These are phyloP conservation scores for Drosophila pachea DNA, from an alignment of 1,140 invertebrate species.

Conservation along the genomic window DNA sequence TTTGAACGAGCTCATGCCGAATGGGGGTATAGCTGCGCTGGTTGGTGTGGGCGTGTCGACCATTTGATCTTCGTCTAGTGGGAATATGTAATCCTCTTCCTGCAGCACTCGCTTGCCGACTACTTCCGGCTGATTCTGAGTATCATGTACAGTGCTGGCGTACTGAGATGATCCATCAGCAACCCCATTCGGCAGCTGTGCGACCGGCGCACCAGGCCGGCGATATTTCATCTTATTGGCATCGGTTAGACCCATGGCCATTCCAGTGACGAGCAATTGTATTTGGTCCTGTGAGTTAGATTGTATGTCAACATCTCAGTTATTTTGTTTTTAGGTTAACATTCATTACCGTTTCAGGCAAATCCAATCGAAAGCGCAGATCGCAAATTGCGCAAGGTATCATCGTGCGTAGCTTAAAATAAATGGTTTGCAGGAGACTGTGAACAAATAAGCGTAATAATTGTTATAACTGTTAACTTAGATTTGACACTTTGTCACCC, in stretches of 20 bases:
- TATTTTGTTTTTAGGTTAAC: neutral
- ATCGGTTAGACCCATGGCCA: slow-evolving; percentile 86
- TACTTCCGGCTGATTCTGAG: slow-evolving; percentile 55
- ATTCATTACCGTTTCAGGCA: slow-evolving; percentile 84
- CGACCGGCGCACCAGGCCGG: slow-evolving; percentile 53
- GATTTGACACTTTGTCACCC: neutral
- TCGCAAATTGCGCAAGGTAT: slow-evolving; percentile 90
- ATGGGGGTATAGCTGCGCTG: slow-evolving; percentile 59
- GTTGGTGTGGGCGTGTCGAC: slow-evolving; percentile 69
- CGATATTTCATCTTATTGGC: slow-evolving; percentile 79
- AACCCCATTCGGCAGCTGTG: slow-evolving; percentile 54
- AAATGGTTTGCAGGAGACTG: slow-evolving; percentile 85
- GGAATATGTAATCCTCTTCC: slow-evolving; percentile 84
- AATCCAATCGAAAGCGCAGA: slow-evolving; percentile 87
- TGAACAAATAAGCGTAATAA: neutral
- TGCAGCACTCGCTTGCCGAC: slow-evolving; percentile 66
- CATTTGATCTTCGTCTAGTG: slow-evolving; percentile 85
- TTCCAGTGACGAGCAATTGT: slow-evolving; percentile 88
- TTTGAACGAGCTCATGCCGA: slow-evolving; percentile 73
- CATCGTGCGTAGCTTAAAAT: slow-evolving; percentile 91
- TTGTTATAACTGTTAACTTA: too few species aligned
- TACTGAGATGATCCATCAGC: slow-evolving; percentile 32
- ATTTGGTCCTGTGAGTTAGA: slow-evolving; percentile 86
- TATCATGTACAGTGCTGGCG: slow-evolving; percentile 31
- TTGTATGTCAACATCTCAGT: neutral